Percentiles rank a stretch among this genome's conserved stretches.
phyloP scores from a whole-genome alignment of 37 sponge, comb jelly and placozoan genomes.

The Hexactinellida sp. region DNA sequence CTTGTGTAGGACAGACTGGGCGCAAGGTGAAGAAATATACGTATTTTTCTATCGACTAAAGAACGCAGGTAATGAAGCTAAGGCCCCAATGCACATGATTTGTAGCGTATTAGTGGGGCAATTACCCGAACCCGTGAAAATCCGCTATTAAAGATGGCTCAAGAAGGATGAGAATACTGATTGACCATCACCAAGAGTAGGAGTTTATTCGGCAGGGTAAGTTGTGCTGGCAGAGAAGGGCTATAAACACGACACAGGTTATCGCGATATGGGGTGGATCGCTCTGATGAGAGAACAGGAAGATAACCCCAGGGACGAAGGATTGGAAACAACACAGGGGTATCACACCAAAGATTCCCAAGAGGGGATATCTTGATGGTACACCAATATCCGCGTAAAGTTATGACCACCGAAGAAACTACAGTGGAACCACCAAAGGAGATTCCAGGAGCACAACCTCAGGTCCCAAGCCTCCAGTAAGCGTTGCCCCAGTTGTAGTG shows the following conservation, averaged over 20 bases:
- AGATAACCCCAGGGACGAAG: not conserved
- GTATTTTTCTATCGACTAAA: constrained; percentile 12
- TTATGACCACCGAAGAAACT: no score
- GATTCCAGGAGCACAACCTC: no score
- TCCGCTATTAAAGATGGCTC: not conserved
- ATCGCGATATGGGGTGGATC: not conserved
- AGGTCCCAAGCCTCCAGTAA: no score
- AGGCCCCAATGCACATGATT: not conserved
- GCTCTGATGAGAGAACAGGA: not conserved
- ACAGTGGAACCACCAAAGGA: no score
- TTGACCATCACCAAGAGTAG: not conserved
- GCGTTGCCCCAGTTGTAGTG: not conserved
- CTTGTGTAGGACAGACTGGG: constrained; percentile 3
- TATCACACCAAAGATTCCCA: not conserved
- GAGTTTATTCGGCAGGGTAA: not conserved
- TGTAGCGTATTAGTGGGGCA: not conserved
- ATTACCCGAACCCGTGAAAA: not conserved
- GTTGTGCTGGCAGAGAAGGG: not conserved
- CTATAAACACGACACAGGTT: no score
- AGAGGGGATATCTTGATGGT: not conserved
- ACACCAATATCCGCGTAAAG: not conserved
- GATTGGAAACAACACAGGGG: not conserved
- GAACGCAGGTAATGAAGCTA: constrained; percentile 11
- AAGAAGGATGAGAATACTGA: not conserved
- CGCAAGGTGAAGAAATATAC: not conserved